A percentile compares a stretch with the other conserved stretches of the same genome.
Evolutionary conservation across 2,888 invertebrate species (phyloP).

Genomic region (Trimorus sp.): DNA sequence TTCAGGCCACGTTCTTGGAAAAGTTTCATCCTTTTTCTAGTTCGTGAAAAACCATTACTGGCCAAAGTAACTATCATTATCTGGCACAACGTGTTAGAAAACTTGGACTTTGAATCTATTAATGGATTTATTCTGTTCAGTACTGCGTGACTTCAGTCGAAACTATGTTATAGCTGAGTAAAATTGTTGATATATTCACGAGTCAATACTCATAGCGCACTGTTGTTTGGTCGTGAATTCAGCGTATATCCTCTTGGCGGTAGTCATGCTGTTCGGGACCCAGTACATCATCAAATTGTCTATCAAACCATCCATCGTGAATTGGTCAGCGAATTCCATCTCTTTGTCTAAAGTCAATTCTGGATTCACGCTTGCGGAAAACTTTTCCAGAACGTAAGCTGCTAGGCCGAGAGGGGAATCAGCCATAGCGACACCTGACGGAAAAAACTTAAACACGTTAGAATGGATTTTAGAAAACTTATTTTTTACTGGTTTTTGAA

Average conservation of each 20-base stretch:
- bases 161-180: neutral
- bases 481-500: no score
- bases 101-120: no score
- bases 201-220: slow-evolving; percentile 74
- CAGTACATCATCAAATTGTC: slow-evolving; percentile 85
- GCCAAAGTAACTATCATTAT: no score
- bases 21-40: no score
- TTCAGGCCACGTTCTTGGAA: no score
- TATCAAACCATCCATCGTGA: slow-evolving; percentile 81
- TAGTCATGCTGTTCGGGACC: slow-evolving; percentile 82
- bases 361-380: slow-evolving; percentile 86
- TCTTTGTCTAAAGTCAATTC: slow-evolving; percentile 13
- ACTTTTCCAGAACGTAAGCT: slow-evolving; percentile 94
- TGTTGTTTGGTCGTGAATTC: slow-evolving; percentile 83
- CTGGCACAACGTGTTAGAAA: no score
- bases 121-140: no score
- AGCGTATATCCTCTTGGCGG: slow-evolving; percentile 84
- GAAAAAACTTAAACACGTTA: no score
- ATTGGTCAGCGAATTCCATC: slow-evolving; percentile 80
- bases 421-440: slow-evolving; percentile 86
- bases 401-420: slow-evolving; percentile 93
- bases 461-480: no score
- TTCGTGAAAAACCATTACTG: no score
- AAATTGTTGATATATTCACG: slow-evolving; percentile 77
- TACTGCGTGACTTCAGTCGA: no score